These are phyloP conservation scores for Diphyllodes magnificus DNA, from an alignment of 2,113 vertebrate genomes.

Conservation along the genomic window DNA sequence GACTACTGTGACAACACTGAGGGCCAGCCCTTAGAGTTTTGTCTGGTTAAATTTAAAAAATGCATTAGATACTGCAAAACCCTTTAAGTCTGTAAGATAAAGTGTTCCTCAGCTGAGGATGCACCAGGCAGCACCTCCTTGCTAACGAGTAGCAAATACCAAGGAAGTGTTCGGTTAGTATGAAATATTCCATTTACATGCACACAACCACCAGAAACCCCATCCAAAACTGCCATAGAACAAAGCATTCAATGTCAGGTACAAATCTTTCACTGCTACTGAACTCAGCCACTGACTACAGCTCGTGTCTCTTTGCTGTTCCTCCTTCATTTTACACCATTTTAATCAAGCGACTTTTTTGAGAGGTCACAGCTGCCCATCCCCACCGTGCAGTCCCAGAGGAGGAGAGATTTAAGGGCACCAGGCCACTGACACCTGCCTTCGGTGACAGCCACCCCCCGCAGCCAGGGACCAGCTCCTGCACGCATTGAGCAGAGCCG, in stretches of 20 bases:
- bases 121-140: background rate
- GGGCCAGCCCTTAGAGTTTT: background rate
- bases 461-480: background rate
- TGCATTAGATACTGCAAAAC: background rate
- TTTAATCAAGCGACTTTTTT: background rate
- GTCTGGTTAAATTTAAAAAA: background rate
- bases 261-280: background rate
- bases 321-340: background rate
- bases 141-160: background rate
- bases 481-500: background rate
- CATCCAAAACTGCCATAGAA: background rate
- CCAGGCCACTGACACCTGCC: background rate
- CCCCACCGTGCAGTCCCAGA: background rate
- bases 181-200: background rate
- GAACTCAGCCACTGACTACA: background rate
- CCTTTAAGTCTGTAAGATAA: background rate
- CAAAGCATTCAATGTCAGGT: background rate
- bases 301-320: rapidly evolving
- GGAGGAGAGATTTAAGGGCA: background rate
- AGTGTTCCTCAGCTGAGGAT: background rate
- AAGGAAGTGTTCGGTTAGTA: background rate
- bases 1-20: background rate
- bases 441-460: background rate
- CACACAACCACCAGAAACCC: background rate
- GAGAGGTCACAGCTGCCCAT: background rate